phyloP scores from a whole-genome alignment of 2,888 invertebrate species.

The Hybos culiciformis region DNA sequence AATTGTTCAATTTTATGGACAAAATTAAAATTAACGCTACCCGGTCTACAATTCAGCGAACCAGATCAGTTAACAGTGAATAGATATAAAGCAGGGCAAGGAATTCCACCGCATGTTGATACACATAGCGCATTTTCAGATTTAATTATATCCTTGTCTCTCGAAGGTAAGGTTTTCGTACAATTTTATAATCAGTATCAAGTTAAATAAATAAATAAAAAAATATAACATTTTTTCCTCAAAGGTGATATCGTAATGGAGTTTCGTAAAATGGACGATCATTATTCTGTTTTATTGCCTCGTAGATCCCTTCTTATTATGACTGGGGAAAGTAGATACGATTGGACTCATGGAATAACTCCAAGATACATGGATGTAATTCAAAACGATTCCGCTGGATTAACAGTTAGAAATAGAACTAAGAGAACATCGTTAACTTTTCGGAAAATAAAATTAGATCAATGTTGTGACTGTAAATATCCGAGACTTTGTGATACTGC shows the following conservation, averaged over 20 bases:
- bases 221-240: too few relatives aligned
- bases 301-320: constrained; percentile 63
- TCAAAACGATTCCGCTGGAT: constrained; percentile 37
- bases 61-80: constrained; percentile 82
- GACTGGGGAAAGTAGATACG: constrained; percentile 64
- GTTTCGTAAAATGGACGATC: constrained; percentile 52
- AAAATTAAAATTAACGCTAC: constrained; percentile 34
- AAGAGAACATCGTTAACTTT: constrained; percentile 77
- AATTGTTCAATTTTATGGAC: constrained; percentile 52
- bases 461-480: constrained; percentile 55
- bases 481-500: constrained; percentile 53
- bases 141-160: constrained; percentile 73
- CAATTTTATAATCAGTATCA: too few relatives aligned
- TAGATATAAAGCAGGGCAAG: constrained; percentile 72
- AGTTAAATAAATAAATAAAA: too few relatives aligned
- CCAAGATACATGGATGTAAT: constrained; percentile 68
- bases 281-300: constrained; percentile 51
- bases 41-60: constrained; percentile 29
- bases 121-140: constrained; percentile 89
- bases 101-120: constrained; percentile 91
- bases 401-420: constrained; percentile 41
- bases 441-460: constrained; percentile 38
- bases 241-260: constrained; percentile 79
- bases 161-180: too few relatives aligned
- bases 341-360: constrained; percentile 80